Percentiles rank a stretch among this genome's conserved stretches.
Conservation (phyloP, 2,113 vertebrate species). For the Chionis minor region DNA sequence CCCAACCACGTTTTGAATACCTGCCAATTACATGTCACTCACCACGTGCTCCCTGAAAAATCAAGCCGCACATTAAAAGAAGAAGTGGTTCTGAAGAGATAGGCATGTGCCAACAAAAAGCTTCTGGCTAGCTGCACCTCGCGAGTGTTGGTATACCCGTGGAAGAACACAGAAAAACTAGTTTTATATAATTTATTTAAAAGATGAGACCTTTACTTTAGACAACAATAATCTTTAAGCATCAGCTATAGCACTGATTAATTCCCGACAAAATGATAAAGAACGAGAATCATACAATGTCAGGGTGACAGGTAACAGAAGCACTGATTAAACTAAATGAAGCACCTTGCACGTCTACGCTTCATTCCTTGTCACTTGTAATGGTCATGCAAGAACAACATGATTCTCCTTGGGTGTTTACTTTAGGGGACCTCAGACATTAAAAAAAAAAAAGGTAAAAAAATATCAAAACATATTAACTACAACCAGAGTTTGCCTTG, state of each 20-base stretch:
- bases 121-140: background rate
- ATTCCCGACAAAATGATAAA: constrained; percentile 29
- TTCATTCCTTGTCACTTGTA: background rate
- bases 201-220: background rate
- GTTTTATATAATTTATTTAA: background rate
- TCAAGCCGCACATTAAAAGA: background rate
- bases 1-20: background rate
- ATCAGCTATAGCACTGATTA: background rate
- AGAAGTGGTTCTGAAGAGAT: background rate
- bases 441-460: background rate
- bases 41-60: background rate
- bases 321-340: background rate
- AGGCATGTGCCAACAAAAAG: background rate
- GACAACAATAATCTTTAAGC: background rate
- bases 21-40: background rate
- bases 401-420: background rate
- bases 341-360: background rate
- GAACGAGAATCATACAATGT: background rate
- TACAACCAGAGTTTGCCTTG: background rate
- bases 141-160: background rate
- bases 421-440: background rate
- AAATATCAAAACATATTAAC: background rate
- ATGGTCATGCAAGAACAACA: background rate
- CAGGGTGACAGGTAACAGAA: background rate
- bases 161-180: background rate